phyloP scores from a whole-genome alignment of 2,888 invertebrate species.

The Catocala nupta region DNA sequence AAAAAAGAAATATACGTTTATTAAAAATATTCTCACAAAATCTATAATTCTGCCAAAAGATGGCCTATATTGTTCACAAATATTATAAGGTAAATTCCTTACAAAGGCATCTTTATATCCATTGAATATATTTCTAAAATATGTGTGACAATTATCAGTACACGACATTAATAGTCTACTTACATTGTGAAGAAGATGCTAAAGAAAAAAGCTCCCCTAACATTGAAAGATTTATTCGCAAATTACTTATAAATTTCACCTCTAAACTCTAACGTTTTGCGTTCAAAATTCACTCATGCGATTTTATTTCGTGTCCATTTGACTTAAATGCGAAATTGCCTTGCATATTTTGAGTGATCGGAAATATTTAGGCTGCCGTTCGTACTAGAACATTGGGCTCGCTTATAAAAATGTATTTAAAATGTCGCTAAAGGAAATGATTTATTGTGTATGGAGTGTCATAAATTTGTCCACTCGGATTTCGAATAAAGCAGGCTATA shows the following conservation, averaged over 20 bases:
- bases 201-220: conserved; percentile 78
- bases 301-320: conserved; percentile 15
- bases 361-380: conserved; percentile 45
- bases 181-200: conserved; percentile 74
- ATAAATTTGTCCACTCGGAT: conserved; percentile 85
- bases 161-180: conserved; percentile 85
- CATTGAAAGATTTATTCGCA: conserved; percentile 84
- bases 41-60: conserved; percentile 51
- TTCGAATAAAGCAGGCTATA: conserved; percentile 77
- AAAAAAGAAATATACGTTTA: conserved; percentile 70
- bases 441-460: conserved; percentile 80
- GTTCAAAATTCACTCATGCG: conserved; percentile 26
- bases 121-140: conserved; percentile 80
- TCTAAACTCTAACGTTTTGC: conserved; percentile 57
- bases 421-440: conserved; percentile 82
- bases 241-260: conserved; percentile 86
- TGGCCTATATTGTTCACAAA: conserved; percentile 58
- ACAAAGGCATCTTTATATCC: conserved; percentile 58
- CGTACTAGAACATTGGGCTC: conserved; percentile 75
- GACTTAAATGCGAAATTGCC: conserved; percentile 37
- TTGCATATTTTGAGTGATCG: conserved; percentile 37
- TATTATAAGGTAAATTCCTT: conserved; percentile 62
- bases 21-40: conserved; percentile 68
- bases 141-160: conserved; percentile 88
- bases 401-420: conserved; percentile 87